phyloP scores from a whole-genome alignment of 1,140 invertebrate genomes.

The Cherax quadricarinatus region DNA sequence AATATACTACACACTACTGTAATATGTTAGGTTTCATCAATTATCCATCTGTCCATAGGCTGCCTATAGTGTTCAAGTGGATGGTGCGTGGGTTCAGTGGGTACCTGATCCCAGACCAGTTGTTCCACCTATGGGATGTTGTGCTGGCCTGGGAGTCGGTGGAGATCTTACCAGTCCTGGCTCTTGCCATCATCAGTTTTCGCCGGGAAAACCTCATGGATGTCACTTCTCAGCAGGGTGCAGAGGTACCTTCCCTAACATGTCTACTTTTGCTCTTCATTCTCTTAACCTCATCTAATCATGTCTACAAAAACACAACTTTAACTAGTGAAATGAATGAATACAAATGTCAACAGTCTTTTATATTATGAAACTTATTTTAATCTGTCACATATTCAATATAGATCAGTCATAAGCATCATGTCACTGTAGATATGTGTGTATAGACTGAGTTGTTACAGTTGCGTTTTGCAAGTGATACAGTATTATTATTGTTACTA shows the following conservation, averaged over 20 bases:
- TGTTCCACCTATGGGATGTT: conserved; percentile 94
- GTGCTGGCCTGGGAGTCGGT: conserved; percentile 94
- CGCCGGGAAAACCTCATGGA: conserved; percentile 94
- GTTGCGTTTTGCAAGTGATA: no score
- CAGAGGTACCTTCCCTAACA: conserved; percentile 81
- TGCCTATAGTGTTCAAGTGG: conserved; percentile 96
- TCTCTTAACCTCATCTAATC: conserved; percentile 53
- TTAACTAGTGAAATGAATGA: no score
- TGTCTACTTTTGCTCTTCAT: neutral
- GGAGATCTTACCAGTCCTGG: conserved; percentile 91
- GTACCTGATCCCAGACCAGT: conserved; percentile 92
- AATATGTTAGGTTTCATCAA: no score
- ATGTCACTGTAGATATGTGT: no score
- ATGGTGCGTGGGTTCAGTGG: conserved; percentile 96
- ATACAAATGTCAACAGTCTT: no score
- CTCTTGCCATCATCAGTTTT: conserved; percentile 93
- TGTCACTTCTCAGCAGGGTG: conserved; percentile 88
- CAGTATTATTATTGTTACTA: no score
- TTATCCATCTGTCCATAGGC: conserved; percentile 78
- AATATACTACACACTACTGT: no score
- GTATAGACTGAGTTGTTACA: no score
- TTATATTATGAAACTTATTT: no score
- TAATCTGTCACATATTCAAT: no score
- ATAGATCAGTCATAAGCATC: no score
- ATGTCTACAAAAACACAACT: no score